A percentile compares a stretch with the other conserved stretches of the same genome.
Evolutionary conservation across 2,113 vertebrate species (phyloP).

Genomic region (Motacilla alba): DNA sequence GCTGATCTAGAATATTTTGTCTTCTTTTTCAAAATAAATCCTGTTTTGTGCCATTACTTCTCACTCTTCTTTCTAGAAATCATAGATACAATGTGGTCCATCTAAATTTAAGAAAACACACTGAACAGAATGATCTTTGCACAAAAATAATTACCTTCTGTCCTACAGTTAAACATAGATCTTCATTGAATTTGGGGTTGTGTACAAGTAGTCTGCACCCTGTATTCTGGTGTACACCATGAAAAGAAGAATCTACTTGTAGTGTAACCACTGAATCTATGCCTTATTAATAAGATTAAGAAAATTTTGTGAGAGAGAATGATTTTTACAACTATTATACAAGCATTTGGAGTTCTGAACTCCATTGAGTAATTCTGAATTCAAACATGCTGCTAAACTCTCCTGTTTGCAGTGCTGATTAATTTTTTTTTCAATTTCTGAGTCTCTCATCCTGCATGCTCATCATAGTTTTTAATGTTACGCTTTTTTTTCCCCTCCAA

Average conservation of each 20-base stretch:
- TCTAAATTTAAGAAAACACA: neutral
- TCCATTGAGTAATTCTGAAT: neutral
- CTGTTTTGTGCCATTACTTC: neutral
- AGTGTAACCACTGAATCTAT: neutral
- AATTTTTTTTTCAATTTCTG: neutral
- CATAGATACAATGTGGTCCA: neutral
- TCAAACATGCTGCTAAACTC: neutral
- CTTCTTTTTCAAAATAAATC: neutral
- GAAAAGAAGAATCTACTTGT: neutral
- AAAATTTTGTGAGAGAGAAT: neutral
- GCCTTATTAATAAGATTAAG: neutral
- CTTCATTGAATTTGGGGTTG: neutral
- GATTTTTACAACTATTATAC: neutral
- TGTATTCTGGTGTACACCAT: neutral
- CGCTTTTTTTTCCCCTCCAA: neutral
- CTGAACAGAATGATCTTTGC: neutral
- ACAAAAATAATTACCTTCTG: neutral
- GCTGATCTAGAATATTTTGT: neutral
- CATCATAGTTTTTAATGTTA: neutral
- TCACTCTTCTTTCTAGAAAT: neutral
- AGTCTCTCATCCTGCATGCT: neutral
- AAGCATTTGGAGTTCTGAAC: neutral
- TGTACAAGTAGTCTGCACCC: neutral
- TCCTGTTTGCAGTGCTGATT: neutral
- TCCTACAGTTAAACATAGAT: neutral